Percentiles rank a stretch among this genome's conserved stretches.
Evolutionary conservation across 2,888 invertebrate genomes (phyloP).

Genomic region (Stomorhina lunata): DNA sequence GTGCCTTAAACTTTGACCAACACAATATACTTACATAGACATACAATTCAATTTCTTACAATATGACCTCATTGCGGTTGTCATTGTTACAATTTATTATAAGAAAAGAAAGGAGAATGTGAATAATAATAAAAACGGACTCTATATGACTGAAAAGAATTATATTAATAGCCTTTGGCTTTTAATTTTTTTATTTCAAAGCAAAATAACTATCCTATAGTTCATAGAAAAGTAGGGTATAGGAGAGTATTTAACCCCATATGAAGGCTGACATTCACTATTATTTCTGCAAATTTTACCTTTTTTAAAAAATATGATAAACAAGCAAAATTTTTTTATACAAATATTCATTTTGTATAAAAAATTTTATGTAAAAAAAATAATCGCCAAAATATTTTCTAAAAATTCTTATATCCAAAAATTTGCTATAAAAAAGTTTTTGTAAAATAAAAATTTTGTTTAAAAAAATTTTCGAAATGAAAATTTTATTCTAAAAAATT

Average conservation of each 20-base stretch:
- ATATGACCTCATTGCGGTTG: conserved; percentile 66
- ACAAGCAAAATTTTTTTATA: no score
- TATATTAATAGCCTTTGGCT: conserved; percentile 62
- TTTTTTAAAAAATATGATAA: no score
- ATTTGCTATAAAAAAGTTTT: no score
- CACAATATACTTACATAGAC: conserved; percentile 41
- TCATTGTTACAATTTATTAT: conserved; percentile 66
- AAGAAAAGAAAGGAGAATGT: conserved; percentile 42
- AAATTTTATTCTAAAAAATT: no score
- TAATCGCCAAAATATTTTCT: no score
- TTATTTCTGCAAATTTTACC: no score
- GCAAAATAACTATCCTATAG: conserved; percentile 18
- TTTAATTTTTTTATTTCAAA: conserved; percentile 35
- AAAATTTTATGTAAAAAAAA: no score
- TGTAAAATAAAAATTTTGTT: no score
- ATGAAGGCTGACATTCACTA: not conserved
- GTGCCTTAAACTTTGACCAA: conserved; percentile 30
- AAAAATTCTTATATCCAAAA: no score
- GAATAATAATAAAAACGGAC: not conserved
- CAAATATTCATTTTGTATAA: no score
- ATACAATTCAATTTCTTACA: conserved; percentile 63
- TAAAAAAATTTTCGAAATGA: no score
- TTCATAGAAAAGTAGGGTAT: conserved; percentile 35
- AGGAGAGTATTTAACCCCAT: not conserved
- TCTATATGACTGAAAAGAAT: conserved; percentile 38